Conservation (phyloP, 1,140 invertebrate species). For the Harpegnathos saltator region DNA sequence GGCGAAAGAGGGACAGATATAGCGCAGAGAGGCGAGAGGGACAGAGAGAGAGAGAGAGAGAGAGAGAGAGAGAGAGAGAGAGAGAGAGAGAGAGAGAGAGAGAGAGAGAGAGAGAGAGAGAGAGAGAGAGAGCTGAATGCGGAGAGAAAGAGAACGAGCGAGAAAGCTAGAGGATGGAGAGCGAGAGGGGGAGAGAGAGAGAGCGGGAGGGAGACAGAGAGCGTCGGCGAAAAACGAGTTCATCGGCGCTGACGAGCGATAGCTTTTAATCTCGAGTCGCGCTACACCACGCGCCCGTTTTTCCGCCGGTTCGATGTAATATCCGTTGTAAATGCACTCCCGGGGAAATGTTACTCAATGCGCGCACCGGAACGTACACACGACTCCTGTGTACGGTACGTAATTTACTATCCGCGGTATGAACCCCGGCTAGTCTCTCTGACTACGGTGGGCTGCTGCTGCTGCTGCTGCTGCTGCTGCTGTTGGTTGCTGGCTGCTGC, state of each 20-base stretch:
- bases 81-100: conserved; percentile 6
- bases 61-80: conserved; percentile 16
- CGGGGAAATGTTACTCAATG: conserved; percentile 73
- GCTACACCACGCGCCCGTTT: conserved; percentile 67
- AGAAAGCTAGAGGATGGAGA: conserved; percentile 22
- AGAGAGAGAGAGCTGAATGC: too few relatives aligned
- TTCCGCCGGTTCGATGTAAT: conserved; percentile 72
- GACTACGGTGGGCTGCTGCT: conserved; percentile 4
- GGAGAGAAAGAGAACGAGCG: background rate
- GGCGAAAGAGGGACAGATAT: background rate
- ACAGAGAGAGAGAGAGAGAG: background rate
- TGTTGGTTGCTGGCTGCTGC: too few relatives aligned
- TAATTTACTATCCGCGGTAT: conserved; percentile 71
- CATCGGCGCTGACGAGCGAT: conserved; percentile 75
- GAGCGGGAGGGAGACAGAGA: background rate
- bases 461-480: too few relatives aligned
- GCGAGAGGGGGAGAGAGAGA: background rate
- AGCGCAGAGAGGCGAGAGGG: conserved; percentile 24
- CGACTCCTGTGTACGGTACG: conserved; percentile 58
- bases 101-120: background rate
- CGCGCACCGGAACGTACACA: conserved; percentile 49
- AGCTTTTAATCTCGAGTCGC: conserved; percentile 73
- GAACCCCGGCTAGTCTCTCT: conserved; percentile 58
- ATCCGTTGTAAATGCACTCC: conserved; percentile 75
- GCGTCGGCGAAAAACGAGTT: conserved; percentile 64